phyloP scores from a whole-genome alignment of 2,113 vertebrate genomes.

The Leiothrix lutea region DNA sequence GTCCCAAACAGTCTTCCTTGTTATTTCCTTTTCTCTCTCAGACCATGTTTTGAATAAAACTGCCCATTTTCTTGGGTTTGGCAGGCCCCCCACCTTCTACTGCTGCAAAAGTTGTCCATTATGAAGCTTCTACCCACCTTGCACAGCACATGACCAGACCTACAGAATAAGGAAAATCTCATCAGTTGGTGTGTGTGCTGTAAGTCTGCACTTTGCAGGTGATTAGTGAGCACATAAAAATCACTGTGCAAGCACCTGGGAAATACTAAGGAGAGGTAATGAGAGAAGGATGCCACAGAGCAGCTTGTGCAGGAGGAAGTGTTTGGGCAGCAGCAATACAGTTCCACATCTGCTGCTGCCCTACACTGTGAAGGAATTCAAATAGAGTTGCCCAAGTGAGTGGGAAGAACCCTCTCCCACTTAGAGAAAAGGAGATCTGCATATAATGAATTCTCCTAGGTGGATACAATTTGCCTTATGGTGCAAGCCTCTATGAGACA shows the following conservation, averaged over 20 bases:
- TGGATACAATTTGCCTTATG: rapidly evolving
- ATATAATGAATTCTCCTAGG: not conserved
- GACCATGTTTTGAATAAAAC: not conserved
- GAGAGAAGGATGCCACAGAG: not conserved
- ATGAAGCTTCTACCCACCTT: not conserved
- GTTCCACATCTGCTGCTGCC: not conserved
- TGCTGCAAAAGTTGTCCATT: not conserved
- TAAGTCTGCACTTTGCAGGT: not conserved
- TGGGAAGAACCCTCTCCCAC: not conserved
- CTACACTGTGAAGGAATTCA: not conserved
- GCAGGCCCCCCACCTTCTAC: not conserved
- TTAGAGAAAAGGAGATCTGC: not conserved
- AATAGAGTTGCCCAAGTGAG: not conserved
- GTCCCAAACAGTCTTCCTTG: not conserved
- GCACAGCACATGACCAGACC: not conserved
- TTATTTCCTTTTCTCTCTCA: not conserved
- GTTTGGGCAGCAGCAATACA: not conserved
- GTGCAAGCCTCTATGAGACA: not conserved
- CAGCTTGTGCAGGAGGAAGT: not conserved
- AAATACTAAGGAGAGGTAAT: not conserved
- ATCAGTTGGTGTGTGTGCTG: rapidly evolving
- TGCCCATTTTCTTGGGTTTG: not conserved
- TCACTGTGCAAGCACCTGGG: not conserved
- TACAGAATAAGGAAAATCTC: not conserved
- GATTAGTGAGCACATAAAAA: not conserved